Conservation (phyloP, 2,888 invertebrate species). For the Tenthredo amoena region DNA sequence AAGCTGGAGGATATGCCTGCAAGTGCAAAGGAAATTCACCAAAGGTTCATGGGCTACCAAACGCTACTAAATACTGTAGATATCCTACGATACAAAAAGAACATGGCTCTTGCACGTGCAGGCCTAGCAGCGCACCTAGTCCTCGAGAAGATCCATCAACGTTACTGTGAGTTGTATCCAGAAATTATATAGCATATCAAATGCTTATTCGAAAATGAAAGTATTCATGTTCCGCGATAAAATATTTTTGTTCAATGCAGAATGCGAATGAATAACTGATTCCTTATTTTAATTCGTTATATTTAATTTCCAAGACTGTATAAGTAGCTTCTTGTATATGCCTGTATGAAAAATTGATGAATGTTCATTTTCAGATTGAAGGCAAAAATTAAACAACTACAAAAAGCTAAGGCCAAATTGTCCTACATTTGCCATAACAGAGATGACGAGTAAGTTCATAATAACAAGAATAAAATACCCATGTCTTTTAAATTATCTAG, state of each 20-base stretch:
- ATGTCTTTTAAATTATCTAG: background rate
- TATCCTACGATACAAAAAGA: slow-evolving; percentile 55
- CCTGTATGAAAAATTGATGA: background rate
- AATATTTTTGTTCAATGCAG: background rate
- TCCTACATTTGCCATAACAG: slow-evolving; percentile 54
- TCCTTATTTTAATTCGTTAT: background rate
- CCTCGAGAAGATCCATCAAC: slow-evolving; percentile 58
- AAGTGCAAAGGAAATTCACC: slow-evolving; percentile 48
- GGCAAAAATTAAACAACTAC: slow-evolving; percentile 61
- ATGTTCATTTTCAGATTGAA: slow-evolving; percentile 59
- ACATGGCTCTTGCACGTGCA: slow-evolving; percentile 53
- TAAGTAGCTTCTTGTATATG: background rate
- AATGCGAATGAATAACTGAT: background rate
- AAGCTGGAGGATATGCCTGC: slow-evolving; percentile 29
- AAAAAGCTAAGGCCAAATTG: slow-evolving; percentile 59
- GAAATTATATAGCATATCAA: background rate
- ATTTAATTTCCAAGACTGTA: background rate
- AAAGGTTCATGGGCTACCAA: slow-evolving; percentile 54
- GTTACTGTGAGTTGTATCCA: slow-evolving; percentile 60
- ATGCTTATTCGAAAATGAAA: background rate
- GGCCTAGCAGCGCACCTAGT: slow-evolving; percentile 61
- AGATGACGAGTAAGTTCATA: slow-evolving; percentile 60
- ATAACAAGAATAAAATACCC: background rate
- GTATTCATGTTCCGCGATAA: background rate
- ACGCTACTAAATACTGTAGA: slow-evolving; percentile 51